Evolutionary conservation across 2,113 vertebrate genomes (phyloP).

Genomic region (Microcebus jonahi): DNA sequence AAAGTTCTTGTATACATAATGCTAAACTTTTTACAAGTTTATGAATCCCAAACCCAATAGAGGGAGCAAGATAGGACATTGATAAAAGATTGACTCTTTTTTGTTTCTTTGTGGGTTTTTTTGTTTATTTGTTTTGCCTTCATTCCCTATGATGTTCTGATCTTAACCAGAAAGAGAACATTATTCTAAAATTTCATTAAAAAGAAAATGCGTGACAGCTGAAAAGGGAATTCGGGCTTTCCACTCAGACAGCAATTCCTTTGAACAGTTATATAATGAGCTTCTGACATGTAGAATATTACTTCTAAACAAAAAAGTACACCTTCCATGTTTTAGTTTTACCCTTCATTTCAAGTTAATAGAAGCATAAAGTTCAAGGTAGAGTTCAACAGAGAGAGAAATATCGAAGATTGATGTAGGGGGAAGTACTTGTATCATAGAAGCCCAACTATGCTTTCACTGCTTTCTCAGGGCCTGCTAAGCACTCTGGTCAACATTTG

Average conservation of each 20-base stretch:
- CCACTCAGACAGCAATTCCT: not conserved
- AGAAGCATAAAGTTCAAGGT: not conserved
- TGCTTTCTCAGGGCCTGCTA: not conserved
- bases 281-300: not conserved
- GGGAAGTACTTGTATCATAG: not conserved
- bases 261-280: not conserved
- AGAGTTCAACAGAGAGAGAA: not conserved
- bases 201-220: not conserved
- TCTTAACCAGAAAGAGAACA: not conserved
- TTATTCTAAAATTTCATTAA: not conserved
- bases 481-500: not conserved
- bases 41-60: not conserved
- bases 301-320: not conserved
- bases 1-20: not conserved
- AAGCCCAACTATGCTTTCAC: not conserved
- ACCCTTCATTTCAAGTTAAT: not conserved
- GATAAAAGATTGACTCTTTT: not conserved
- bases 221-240: constrained; percentile 32
- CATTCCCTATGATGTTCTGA: not conserved
- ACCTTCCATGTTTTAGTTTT: not conserved
- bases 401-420: not conserved
- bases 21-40: not conserved
- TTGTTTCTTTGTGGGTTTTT: not conserved
- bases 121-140: not conserved
- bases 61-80: not conserved